Evolutionary conservation across 2,797 vertebrate species (phyloP).

Genomic region (Cirrhinus molitorella): DNA sequence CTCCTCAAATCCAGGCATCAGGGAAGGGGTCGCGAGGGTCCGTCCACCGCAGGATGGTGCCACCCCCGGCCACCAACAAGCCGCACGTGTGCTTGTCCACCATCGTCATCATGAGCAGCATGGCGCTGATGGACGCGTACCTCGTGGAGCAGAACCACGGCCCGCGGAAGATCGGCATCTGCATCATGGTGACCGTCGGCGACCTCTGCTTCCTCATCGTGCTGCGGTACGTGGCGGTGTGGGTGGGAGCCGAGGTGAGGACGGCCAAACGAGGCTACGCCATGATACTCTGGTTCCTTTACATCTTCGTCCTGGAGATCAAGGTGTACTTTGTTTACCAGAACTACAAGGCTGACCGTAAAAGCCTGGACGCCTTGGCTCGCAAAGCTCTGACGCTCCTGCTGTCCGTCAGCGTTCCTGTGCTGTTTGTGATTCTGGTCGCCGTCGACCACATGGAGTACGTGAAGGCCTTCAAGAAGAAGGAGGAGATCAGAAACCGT

Average conservation of each 20-base stretch:
- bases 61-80: conserved; percentile 79
- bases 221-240: conserved; percentile 87
- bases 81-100: conserved; percentile 87
- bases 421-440: conserved; percentile 82
- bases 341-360: conserved; percentile 90
- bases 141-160: conserved; percentile 87
- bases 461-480: conserved; percentile 86
- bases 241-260: conserved; percentile 89
- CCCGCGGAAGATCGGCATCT: conserved; percentile 82
- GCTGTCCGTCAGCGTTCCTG: conserved; percentile 80
- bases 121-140: conserved; percentile 83
- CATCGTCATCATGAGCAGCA: conserved; percentile 86
- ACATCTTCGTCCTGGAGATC: conserved; percentile 87
- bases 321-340: conserved; percentile 89
- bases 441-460: conserved; percentile 89
- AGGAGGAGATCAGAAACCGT: conserved; percentile 86
- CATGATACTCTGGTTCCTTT: conserved; percentile 89
- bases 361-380: conserved; percentile 82
- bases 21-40: conserved; percentile 41
- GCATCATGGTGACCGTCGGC: conserved; percentile 87
- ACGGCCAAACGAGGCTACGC: conserved; percentile 88
- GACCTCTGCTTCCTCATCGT: conserved; percentile 89
- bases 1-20: conserved; percentile 57
- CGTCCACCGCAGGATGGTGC: conserved; percentile 55
- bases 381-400: conserved; percentile 82